These are phyloP conservation scores for Germaria angustata DNA, from an alignment of 2,888 invertebrate species.

Conservation along the genomic window DNA sequence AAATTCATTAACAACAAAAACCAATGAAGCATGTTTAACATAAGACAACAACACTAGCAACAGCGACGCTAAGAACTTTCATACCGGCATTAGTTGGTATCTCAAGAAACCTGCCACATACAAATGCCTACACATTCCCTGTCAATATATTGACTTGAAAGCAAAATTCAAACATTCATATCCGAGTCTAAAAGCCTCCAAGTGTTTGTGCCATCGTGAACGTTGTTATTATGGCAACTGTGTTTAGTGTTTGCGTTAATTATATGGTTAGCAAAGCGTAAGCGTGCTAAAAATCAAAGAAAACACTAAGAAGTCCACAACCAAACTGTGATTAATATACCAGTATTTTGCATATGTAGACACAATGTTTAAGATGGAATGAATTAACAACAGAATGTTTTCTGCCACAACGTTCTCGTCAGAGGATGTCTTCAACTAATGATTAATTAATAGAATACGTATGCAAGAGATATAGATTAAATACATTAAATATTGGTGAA, in stretches of 20 bases:
- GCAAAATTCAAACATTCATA: constrained; percentile 5
- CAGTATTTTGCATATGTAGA: background rate
- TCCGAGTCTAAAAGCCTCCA: background rate
- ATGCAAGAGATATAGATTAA: constrained; percentile 39
- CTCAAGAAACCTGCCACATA: constrained; percentile 38
- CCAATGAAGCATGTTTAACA: constrained; percentile 57
- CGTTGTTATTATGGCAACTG: constrained; percentile 44
- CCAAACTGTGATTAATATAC: constrained; percentile 54
- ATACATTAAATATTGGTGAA: constrained; percentile 26
- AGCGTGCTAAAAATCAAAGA: constrained; percentile 52
- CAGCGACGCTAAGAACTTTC: background rate
- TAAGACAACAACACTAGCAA: constrained; percentile 43
- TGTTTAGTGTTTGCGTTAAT: constrained; percentile 64
- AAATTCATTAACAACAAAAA: constrained; percentile 54
- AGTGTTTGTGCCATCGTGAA: background rate
- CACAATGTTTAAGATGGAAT: constrained; percentile 3
- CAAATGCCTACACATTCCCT: constrained; percentile 14
- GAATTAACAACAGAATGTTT: background rate
- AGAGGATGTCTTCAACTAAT: constrained; percentile 41
- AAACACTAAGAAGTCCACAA: constrained; percentile 39
- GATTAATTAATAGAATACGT: constrained; percentile 56
- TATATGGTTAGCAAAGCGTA: constrained; percentile 61
- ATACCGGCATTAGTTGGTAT: constrained; percentile 23
- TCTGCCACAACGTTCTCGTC: background rate
- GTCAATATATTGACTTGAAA: constrained; percentile 21